Base-by-base conservation (phyloP, 2,113 vertebrate genomes). In the Donacobius atricapilla region DNA sequence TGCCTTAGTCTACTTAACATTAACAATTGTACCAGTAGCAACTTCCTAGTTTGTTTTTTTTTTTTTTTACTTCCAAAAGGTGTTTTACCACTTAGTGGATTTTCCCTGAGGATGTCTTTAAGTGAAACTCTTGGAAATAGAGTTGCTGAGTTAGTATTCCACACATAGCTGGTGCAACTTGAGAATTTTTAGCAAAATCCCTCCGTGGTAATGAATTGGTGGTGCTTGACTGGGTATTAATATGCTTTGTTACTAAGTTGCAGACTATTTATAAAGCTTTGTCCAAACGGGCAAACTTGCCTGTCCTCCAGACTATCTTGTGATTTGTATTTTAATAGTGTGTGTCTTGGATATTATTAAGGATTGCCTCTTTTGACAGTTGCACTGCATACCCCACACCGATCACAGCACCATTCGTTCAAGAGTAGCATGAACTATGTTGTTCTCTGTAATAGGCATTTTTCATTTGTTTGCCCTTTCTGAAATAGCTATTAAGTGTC, bases 241-340 rank as follows among this genome's bases (percentile, higher is more conserved):
- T 97, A 92, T 57, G 90, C 89, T 93, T 91, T 89, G 87, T 95
- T 94, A 93, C 88, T 93, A 89, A 91, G 94, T 95, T 0, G 44
- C 61, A 68, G 11, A 60, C 95, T 96, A 95, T 97, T 96, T 95
- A 96, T 97, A 97, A 92, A 97, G 70, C 77, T 95, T 90, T 89
- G 88, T 93, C 89, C 88, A 94, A 93, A 90, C 0, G 1, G 57
- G 75, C 57, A 93, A 95, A 91, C 86, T 89, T 96, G 90, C 83
- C n/a, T 70, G 86, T 91, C 90, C 83, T 96, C 78, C 83, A 90
- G 95, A 92, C 91, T n/a, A 56, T 93, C 93, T 83, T 96, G 81
- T 97, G 95, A 95, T 95, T 71, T 89, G 89, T 96, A 79, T 92
- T 96, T 97, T 95, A 87, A 68, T 84, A 90, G 80, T 48, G 84